Evolutionary conservation across 1,140 invertebrate genomes (phyloP).

Genomic region (Trichoplusia ni): DNA sequence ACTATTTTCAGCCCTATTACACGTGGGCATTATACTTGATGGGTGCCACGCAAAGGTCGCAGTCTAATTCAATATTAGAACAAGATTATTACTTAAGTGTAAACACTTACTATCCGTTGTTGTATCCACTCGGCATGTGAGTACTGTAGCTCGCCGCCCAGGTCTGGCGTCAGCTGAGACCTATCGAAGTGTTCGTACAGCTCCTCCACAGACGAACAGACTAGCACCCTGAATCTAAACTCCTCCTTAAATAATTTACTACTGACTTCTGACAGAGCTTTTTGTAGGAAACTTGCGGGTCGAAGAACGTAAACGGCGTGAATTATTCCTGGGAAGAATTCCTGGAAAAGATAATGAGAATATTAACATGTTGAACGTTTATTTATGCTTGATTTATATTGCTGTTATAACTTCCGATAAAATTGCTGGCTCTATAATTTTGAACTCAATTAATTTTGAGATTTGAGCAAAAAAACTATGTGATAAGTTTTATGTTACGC

Average conservation of each 20-base stretch:
- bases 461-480: too few species aligned
- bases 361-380: too few species aligned
- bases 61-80: too few species aligned
- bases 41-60: too few species aligned
- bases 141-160: conserved; percentile 94
- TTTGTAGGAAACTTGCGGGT: conserved; percentile 96
- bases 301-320: conserved; percentile 96
- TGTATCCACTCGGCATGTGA: conserved; percentile 98
- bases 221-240: conserved; percentile 94
- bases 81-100: too few species aligned
- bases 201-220: conserved; percentile 90
- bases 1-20: too few species aligned
- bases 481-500: too few species aligned
- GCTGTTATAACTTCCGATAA: too few species aligned
- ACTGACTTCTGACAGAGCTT: conserved; percentile 97
- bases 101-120: conserved; percentile 92
- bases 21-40: too few species aligned
- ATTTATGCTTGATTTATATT: too few species aligned
- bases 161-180: conserved; percentile 92
- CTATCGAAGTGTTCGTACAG: conserved; percentile 93
- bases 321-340: conserved; percentile 96
- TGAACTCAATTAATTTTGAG: too few species aligned
- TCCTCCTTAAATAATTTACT: conserved; percentile 97
- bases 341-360: conserved; percentile 83
- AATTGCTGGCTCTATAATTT: too few species aligned